Evolutionary conservation across 1,140 invertebrate genomes (phyloP).

Genomic region (Holcopasites calliopsidis): DNA sequence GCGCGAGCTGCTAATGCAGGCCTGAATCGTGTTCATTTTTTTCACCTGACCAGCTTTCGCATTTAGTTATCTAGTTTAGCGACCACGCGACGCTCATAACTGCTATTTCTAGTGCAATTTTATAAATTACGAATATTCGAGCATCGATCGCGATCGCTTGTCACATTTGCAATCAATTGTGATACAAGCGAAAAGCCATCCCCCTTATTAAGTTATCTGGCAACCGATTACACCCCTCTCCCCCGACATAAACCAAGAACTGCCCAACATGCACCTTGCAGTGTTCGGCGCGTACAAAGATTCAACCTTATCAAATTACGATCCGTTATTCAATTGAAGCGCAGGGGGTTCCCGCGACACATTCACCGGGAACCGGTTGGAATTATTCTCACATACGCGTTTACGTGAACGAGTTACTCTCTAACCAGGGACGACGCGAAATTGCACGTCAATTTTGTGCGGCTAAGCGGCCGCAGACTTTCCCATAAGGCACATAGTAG

Average conservation of each 20-base stretch:
- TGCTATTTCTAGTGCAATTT: no score
- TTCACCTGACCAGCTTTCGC: background rate
- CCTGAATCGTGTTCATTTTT: no score
- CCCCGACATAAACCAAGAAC: no score
- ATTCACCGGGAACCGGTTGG: slow-evolving; percentile 1
- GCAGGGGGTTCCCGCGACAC: background rate
- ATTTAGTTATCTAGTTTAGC: background rate
- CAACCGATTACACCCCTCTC: background rate
- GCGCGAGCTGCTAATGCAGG: background rate
- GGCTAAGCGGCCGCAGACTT: slow-evolving; percentile 17
- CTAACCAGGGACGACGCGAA: slow-evolving; percentile 11
- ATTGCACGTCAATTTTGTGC: slow-evolving; percentile 37
- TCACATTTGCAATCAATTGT: background rate
- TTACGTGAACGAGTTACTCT: slow-evolving; percentile 15
- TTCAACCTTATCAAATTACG: background rate
- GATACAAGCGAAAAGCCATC: background rate
- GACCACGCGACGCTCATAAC: background rate
- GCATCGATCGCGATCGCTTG: background rate
- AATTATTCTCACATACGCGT: slow-evolving; percentile 6
- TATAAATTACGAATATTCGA: no score
- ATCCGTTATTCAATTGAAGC: background rate
- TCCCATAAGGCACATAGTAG: slow-evolving; percentile 49
- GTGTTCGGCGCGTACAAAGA: background rate
- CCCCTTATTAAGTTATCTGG: background rate
- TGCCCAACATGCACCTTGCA: background rate